A percentile compares a stretch with the other conserved stretches of the same genome.
These are phyloP conservation scores for Parnassius mnemosyne DNA, from an alignment of 2,888 invertebrate genomes.

Conservation along the genomic window DNA sequence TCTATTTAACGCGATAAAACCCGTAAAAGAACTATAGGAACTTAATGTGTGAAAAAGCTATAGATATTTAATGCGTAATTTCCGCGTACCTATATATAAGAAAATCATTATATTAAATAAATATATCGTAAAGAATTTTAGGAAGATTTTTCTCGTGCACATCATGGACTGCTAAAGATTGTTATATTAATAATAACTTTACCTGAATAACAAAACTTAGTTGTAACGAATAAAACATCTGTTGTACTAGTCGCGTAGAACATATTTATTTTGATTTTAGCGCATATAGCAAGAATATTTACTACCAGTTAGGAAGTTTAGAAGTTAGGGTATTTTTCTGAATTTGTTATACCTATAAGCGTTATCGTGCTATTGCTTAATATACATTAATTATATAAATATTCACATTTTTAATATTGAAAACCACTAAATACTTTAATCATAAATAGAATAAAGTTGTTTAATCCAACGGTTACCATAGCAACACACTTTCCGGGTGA, in stretches of 20 bases:
- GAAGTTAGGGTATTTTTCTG: not conserved
- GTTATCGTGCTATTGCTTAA: not conserved
- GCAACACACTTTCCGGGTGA: not conserved
- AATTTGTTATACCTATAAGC: not conserved
- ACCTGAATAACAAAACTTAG: conserved; percentile 2
- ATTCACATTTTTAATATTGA: not conserved
- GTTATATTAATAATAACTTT: not conserved
- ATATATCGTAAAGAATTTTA: too few species aligned
- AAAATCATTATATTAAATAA: too few species aligned
- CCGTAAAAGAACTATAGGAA: too few species aligned
- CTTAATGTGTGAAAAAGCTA: too few species aligned
- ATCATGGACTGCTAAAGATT: too few species aligned
- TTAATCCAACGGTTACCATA: conserved; percentile 13
- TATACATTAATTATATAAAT: not conserved
- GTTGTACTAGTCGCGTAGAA: not conserved
- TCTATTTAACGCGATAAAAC: too few species aligned
- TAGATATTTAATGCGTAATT: too few species aligned
- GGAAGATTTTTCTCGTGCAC: too few species aligned
- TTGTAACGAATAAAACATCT: not conserved
- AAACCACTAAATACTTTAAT: not conserved
- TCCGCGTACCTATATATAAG: too few species aligned
- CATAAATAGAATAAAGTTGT: conserved; percentile 3
- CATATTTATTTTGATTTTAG: not conserved
- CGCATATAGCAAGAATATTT: not conserved
- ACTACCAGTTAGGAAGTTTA: not conserved